Conservation (phyloP, 2,113 vertebrate species). For the Cephalopholis sonnerati region DNA sequence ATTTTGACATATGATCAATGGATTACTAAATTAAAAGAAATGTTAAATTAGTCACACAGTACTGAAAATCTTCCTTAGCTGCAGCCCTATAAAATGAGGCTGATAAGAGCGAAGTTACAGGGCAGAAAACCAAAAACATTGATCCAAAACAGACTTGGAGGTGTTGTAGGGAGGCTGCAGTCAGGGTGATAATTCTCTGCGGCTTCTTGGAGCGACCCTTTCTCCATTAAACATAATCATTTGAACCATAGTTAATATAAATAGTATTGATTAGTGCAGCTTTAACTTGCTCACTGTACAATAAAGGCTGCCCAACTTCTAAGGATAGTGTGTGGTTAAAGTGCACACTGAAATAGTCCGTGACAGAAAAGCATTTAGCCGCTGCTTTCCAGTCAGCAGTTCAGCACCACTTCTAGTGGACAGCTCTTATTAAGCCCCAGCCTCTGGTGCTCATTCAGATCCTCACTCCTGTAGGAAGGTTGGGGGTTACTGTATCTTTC, state of each 20-base stretch:
- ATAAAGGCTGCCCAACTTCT: neutral
- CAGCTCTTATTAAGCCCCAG: slow-evolving; percentile 44
- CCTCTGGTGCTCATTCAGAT: neutral
- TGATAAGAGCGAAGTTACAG: neutral
- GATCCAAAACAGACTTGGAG: neutral
- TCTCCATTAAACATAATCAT: neutral
- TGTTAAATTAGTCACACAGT: too few species aligned
- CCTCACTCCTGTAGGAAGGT: neutral
- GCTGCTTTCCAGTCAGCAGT: slow-evolving; percentile 15
- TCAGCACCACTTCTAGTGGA: slow-evolving; percentile 58
- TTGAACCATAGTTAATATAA: neutral
- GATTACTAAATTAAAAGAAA: neutral
- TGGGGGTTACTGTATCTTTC: neutral
- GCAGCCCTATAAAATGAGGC: neutral
- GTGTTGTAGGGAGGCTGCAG: neutral
- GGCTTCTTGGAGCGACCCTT: neutral
- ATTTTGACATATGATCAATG: neutral
- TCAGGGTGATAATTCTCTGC: neutral
- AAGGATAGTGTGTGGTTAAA: neutral
- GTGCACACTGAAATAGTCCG: neutral
- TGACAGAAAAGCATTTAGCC: slow-evolving; percentile 5
- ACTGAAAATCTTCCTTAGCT: neutral
- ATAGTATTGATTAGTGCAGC: neutral
- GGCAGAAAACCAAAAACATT: neutral
- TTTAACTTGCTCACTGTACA: neutral